Base-by-base conservation (phyloP, 1,140 invertebrate genomes). In the Telenomus remus region DNA sequence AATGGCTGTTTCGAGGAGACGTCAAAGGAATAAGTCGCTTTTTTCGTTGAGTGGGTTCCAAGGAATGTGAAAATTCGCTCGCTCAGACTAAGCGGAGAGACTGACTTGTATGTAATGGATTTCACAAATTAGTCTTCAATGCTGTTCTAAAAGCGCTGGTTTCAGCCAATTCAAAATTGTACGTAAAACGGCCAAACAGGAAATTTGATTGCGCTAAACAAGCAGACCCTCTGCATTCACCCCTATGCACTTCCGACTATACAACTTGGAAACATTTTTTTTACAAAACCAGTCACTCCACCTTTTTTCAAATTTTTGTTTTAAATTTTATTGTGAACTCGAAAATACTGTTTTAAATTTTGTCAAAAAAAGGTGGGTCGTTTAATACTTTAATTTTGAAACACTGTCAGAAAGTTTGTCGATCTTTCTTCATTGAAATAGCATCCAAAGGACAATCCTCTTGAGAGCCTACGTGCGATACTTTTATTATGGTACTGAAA, bases 391-490 rank as follows among this genome's bases (percentile, higher is more conserved):
- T 27, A 27, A 27, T 27, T 27, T 6, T 27, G 6, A 27, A 27
- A 27, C 19, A 27, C 19, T 27, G 19, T 27, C 19, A 27, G 19
- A 27, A 59, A 68, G 48, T 68, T 68, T 39, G 64, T 59, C 64
- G 64, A 68, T 68, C 64, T 39, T 68, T 68, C 64, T 68, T 68
- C 64, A 68, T 68, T 68, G 54, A 59, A 59, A 59, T 53, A 47
- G 27, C 53, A 55, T 66, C 44, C 19, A 37, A 51, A 9, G 44
- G 10, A 9, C 14, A 53, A 48, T 39, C 59, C 64, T 53, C 64
- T 13, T 16, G 64, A 59, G 55, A 59, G 64, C 49, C 55, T 68
- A 68, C 39, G 48, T 12, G 64, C 48, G 48, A 68, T 68, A 59
- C 49, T 68, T 59, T 68, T 47, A 57, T 59, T 59, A 68, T 53